Evolutionary conservation across 2,797 vertebrate genomes (phyloP).

Genomic region (Manis pentadactyla): DNA sequence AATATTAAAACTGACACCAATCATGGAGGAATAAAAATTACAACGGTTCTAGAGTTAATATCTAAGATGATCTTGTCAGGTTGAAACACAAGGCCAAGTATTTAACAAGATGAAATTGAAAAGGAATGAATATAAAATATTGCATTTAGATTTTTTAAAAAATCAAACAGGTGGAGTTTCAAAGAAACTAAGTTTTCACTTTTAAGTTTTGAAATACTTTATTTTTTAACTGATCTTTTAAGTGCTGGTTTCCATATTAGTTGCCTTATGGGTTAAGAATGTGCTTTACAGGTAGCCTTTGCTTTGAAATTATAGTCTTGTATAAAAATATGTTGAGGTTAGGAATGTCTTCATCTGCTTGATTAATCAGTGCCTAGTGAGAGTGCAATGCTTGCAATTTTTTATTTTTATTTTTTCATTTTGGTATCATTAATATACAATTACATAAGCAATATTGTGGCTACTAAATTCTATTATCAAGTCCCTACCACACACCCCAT

Average conservation of each 20-base stretch:
- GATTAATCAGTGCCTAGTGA: neutral
- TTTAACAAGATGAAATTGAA: conserved; percentile 44
- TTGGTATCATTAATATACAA: no score
- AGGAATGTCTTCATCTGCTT: neutral
- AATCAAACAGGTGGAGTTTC: neutral
- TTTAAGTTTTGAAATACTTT: conserved; percentile 21
- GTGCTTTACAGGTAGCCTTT: neutral
- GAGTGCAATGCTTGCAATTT: neutral
- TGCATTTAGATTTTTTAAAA: neutral
- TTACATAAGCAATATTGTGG: no score
- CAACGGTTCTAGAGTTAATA: conserved; percentile 27
- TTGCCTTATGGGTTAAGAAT: neutral
- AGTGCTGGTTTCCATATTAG: neutral
- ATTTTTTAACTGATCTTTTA: conserved; percentile 44
- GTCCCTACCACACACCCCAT: no score
- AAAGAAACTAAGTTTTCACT: neutral
- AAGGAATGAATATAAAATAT: neutral
- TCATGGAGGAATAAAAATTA: conserved; percentile 39
- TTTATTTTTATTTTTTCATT: neutral
- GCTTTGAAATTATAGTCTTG: neutral
- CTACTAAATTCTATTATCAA: no score
- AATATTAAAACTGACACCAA: conserved; percentile 39
- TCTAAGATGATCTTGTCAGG: neutral
- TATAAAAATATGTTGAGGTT: neutral
- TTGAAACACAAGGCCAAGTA: conserved; percentile 26